Evolutionary conservation across 2,888 invertebrate genomes (phyloP), one percentile per base, ranked within the genome.

Genomic region (Sylvicola cinctus): DNA sequence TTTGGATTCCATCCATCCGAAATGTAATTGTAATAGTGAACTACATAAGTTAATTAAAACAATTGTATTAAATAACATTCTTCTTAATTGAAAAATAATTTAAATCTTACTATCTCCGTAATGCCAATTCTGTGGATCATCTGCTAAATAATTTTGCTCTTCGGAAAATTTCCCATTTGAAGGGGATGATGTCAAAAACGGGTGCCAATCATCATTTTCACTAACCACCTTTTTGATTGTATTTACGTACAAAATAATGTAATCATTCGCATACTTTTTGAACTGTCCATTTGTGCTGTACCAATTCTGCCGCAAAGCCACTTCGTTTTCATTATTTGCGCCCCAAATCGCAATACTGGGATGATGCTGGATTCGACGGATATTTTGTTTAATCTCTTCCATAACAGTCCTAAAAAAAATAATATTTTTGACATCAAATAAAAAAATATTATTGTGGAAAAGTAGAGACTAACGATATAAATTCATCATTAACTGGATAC

Each of bases 291-390:
- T 44, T 0, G 77, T 75, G 2, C 52, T 50, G 49, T 79, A 76
- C 93, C 91, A 93, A 51, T 83, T 72, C 29, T 72, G 72, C 31
- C 73, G 65, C 5, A 93, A 52, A 0, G 88, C 93, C 4, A 72
- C 79, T 61, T 96, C 96, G 50, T 95, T 95, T 58, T 96, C 96
- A 52, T 96, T 96, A 54, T 95, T 96, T 4, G 78, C 90, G n/a
- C 90, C 83, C 76, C 87, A 93, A 0, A 93, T 46, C 0, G 80
- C 74, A 27, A 96, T 68, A 33, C 83, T 84, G 0, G 95, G 69
- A 55, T 95, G 93, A 48, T 77, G 68, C 41, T 81, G 79, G 8
- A 98, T 61, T 32, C 87, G 68, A 37, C 71, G 63, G 2, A 85
- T 74, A 58, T 85, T 87, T 49, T 88, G 78, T 15, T 61, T 61